A percentile compares a stretch with the other conserved stretches of the same genome.
These are phyloP conservation scores for Mystacornis crossleyi DNA, from an alignment of 2,113 vertebrate species.

Conservation along the genomic window DNA sequence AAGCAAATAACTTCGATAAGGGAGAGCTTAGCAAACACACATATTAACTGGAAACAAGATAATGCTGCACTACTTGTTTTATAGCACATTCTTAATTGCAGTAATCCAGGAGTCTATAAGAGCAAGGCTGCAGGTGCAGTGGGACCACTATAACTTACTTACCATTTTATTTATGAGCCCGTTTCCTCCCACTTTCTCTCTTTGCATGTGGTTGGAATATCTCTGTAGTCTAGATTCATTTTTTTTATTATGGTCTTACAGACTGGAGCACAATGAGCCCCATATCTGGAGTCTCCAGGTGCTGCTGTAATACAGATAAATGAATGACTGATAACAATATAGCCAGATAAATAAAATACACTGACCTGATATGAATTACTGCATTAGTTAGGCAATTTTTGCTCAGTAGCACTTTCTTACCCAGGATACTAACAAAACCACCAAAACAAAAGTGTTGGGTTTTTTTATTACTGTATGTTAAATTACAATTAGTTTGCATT, in stretches of 20 bases:
- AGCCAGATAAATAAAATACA: slow-evolving; percentile 14
- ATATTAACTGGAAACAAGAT: slow-evolving; percentile 23
- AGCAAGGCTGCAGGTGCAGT: neutral
- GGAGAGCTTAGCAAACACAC: neutral
- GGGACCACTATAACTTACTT: neutral
- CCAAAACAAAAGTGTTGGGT: neutral
- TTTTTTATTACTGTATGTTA: neutral
- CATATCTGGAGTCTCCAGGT: neutral
- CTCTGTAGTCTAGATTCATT: neutral
- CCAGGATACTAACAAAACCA: neutral
- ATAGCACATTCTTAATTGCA: neutral
- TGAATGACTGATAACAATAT: neutral
- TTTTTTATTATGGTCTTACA: neutral
- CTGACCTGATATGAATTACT: neutral
- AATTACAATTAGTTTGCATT: neutral
- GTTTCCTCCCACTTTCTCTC: neutral
- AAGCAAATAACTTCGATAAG: slow-evolving; percentile 5
- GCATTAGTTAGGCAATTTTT: neutral
- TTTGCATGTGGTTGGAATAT: neutral
- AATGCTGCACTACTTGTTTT: neutral
- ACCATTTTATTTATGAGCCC: neutral
- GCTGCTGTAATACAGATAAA: neutral
- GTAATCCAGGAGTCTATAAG: neutral
- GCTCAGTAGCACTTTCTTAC: neutral
- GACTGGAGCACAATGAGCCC: neutral